Percentiles rank a stretch among this genome's conserved stretches.
Conservation (phyloP, 2,797 vertebrate species). For the Odontamblyopus lacepedii region DNA sequence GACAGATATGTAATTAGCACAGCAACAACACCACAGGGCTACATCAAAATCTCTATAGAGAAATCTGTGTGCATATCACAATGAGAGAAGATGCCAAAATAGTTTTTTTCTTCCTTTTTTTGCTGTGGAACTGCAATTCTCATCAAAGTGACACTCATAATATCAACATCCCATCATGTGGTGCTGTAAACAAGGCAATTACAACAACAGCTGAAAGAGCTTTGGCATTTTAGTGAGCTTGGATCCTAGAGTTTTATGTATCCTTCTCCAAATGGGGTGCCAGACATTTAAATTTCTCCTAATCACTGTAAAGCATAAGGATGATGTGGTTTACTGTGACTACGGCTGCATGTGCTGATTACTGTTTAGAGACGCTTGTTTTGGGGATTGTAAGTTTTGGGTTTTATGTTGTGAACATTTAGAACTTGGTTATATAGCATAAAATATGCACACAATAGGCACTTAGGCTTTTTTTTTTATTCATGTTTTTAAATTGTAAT, state of each 20-base stretch:
- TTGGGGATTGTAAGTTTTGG: not conserved
- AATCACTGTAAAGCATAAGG: not conserved
- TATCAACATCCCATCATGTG: conserved; percentile 2
- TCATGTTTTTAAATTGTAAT: not conserved
- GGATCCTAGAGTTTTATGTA: not conserved
- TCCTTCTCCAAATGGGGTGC: not conserved
- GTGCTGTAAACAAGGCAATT: conserved; percentile 9
- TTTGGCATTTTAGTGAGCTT: not conserved
- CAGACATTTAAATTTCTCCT: conserved; percentile 1
- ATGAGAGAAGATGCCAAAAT: not conserved
- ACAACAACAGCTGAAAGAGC: conserved; percentile 3
- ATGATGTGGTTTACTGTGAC: not conserved
- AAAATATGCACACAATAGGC: too few species aligned
- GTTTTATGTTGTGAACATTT: not conserved
- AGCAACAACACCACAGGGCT: conserved; percentile 25
- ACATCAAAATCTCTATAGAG: conserved; percentile 1
- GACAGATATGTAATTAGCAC: conserved; percentile 46
- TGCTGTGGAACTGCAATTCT: not conserved
- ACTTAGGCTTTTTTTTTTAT: too few species aligned
- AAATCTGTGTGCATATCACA: conserved; percentile 14
- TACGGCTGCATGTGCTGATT: not conserved
- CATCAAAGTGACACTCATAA: conserved; percentile 12
- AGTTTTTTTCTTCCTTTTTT: not conserved
- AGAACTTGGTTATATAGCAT: too few species aligned
- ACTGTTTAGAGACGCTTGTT: not conserved